Evolutionary conservation across 1,140 invertebrate species (phyloP).

Genomic region (Aphis gossypii): DNA sequence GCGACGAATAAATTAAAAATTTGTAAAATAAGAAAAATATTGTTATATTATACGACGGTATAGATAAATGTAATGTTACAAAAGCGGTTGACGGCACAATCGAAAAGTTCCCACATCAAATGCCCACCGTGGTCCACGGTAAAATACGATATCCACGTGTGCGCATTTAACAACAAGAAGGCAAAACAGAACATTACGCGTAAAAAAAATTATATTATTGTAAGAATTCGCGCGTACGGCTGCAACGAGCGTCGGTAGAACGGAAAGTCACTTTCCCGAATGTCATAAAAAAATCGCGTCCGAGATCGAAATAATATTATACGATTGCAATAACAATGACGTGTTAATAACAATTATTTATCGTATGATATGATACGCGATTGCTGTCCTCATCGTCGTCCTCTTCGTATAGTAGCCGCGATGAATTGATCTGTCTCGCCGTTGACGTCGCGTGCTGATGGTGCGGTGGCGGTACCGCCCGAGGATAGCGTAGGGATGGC

Average conservation of each 20-base stretch:
- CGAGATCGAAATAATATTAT: not conserved
- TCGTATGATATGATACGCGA: too few relatives aligned
- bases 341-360: not conserved
- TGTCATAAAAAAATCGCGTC: not conserved
- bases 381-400: not conserved
- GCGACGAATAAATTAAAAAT: not conserved
- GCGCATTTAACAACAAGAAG: not conserved
- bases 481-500: not conserved
- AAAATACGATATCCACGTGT: slow-evolving; percentile 48
- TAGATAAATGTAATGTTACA: not conserved
- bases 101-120: not conserved
- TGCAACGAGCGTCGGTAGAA: too few relatives aligned
- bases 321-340: not conserved
- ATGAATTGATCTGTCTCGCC: not conserved
- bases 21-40: not conserved
- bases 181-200: not conserved
- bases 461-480: not conserved
- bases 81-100: not conserved
- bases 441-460: not conserved
- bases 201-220: not conserved
- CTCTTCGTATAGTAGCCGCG: too few relatives aligned
- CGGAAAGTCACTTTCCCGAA: not conserved
- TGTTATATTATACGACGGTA: not conserved
- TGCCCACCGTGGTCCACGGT: slow-evolving; percentile 46
- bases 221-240: not conserved